phyloP scores from a whole-genome alignment of 2,797 vertebrate species.

The Apodemus agrarius region DNA sequence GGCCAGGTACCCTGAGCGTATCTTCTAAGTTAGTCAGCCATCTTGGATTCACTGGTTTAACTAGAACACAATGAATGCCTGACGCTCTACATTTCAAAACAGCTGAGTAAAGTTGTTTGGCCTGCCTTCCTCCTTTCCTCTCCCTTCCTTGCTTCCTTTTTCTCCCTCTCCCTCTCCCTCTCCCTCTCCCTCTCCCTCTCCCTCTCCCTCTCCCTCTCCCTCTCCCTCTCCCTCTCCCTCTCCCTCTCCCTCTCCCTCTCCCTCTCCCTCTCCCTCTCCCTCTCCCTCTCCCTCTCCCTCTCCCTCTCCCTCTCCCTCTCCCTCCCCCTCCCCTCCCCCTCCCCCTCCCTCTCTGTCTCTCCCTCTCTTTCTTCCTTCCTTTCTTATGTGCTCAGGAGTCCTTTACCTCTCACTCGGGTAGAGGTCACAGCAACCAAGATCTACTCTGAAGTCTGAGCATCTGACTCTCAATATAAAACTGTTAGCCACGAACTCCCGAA shows the following conservation, averaged over 20 bases:
- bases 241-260: rapidly evolving
- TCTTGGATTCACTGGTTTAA: background rate
- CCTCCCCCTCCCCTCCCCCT: no score
- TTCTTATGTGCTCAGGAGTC: background rate
- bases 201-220: background rate
- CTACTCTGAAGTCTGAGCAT: background rate
- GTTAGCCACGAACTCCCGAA: background rate
- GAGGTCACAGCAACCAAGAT: background rate
- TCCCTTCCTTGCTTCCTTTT: no score
- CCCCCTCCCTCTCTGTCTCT: rapidly evolving
- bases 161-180: background rate
- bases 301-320: no score
- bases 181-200: rapidly evolving
- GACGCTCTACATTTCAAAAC: background rate
- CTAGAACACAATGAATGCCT: background rate
- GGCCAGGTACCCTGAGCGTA: no score
- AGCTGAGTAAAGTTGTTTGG: background rate
- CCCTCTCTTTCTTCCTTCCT: rapidly evolving
- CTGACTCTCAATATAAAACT: background rate
- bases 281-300: background rate
- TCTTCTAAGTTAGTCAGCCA: background rate
- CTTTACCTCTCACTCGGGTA: background rate
- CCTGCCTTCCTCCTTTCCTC: rapidly evolving
- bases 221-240: rapidly evolving
- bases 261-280: no score